Percentiles rank a stretch among this genome's conserved stretches.
These are phyloP conservation scores for Coregonus clupeaformis DNA, from an alignment of 2,113 vertebrate genomes.

Conservation along the genomic window DNA sequence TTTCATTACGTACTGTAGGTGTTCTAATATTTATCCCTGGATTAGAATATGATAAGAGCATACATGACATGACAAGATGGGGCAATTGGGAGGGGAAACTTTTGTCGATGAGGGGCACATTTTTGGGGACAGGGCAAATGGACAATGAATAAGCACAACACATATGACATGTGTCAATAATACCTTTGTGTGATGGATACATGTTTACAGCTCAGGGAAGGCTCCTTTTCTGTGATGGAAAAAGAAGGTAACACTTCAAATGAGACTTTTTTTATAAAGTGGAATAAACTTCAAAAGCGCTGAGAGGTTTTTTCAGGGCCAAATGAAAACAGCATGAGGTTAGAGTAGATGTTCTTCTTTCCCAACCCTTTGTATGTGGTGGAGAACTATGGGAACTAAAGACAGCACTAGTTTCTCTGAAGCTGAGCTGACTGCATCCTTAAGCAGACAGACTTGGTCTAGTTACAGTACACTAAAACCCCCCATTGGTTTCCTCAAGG, in stretches of 20 bases:
- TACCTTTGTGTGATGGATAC: slow-evolving; percentile 74
- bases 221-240: slow-evolving; percentile 60
- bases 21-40: neutral
- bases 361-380: no score
- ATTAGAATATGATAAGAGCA: neutral
- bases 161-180: neutral
- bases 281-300: neutral
- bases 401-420: no score
- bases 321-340: neutral
- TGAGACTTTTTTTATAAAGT: neutral
- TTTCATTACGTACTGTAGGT: no score
- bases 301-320: neutral
- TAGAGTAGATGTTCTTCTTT: no score
- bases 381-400: no score
- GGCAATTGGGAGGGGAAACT: neutral
- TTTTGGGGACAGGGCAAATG: neutral
- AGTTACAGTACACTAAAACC: no score
- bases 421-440: no score
- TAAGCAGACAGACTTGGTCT: no score
- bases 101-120: neutral
- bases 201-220: slow-evolving; percentile 64
- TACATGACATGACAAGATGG: neutral
- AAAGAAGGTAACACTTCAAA: slow-evolving; percentile 38
- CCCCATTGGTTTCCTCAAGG: no score
- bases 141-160: slow-evolving; percentile 2